Percentiles rank a stretch among this genome's conserved stretches.
These are phyloP conservation scores for Eilema caniola DNA, from an alignment of 2,888 invertebrate genomes.

Conservation along the genomic window DNA sequence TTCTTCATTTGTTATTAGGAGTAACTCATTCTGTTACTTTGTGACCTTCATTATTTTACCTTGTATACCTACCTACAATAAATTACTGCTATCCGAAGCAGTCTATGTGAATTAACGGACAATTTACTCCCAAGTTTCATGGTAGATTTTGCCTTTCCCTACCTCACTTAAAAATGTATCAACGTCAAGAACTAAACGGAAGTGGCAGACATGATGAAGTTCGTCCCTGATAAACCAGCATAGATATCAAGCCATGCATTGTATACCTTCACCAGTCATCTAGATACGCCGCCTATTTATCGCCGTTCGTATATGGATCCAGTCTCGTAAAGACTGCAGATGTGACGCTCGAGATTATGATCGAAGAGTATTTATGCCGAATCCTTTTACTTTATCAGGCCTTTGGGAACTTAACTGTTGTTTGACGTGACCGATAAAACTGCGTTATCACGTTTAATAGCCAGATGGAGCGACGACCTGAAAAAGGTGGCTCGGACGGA, in stretches of 20 bases:
- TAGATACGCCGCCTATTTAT: slow-evolving; percentile 51
- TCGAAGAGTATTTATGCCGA: neutral
- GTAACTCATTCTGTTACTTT: too few species aligned
- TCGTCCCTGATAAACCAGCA: neutral
- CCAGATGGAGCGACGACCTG: too few species aligned
- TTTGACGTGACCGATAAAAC: neutral
- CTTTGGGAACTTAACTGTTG: neutral
- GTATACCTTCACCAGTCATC: slow-evolving; percentile 49
- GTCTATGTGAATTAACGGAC: neutral
- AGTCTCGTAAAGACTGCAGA: slow-evolving; percentile 34
- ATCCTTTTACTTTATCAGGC: neutral
- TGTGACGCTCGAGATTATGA: neutral
- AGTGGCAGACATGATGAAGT: neutral
- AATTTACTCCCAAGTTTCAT: neutral
- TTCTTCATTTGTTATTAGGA: too few species aligned
- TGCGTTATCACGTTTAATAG: neutral
- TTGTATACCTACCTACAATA: too few species aligned
- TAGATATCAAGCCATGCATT: slow-evolving; percentile 22
- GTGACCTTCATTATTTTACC: too few species aligned
- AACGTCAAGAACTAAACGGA: neutral
- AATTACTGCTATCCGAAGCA: slow-evolving; percentile 1
- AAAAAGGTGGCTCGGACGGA: too few species aligned
- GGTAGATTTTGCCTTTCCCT: neutral
- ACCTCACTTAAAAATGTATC: neutral
- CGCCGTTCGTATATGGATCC: slow-evolving; percentile 32